Evolutionary conservation across 2,113 vertebrate species (phyloP).

Genomic region (Malurus elegans): DNA sequence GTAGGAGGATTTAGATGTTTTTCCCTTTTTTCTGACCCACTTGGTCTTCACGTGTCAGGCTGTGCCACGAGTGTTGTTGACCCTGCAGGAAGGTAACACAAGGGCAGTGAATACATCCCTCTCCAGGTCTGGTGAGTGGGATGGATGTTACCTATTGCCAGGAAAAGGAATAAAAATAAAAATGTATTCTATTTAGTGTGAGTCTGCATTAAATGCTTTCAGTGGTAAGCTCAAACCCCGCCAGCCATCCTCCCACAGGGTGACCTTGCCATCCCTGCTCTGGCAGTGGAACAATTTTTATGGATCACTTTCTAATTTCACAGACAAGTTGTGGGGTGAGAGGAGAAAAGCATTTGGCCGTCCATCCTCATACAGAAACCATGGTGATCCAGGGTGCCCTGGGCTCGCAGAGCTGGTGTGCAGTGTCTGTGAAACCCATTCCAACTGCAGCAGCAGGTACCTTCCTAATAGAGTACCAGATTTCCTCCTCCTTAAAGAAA

Average conservation of each 20-base stretch:
- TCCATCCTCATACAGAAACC: neutral
- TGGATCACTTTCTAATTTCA: neutral
- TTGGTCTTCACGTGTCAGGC: slow-evolving; percentile 6
- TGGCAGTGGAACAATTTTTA: neutral
- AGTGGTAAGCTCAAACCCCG: neutral
- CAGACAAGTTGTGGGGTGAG: neutral
- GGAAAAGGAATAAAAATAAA: neutral
- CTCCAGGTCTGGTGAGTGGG: neutral
- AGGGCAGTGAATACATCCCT: neutral
- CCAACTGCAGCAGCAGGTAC: neutral
- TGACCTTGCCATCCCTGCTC: neutral
- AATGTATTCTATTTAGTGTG: neutral
- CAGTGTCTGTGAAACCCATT: fast-evolving
- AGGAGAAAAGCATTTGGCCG: neutral
- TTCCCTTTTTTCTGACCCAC: slow-evolving; percentile 15
- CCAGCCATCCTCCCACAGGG: neutral
- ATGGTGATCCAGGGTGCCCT: neutral
- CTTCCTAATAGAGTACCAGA: neutral
- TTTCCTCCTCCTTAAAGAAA: neutral
- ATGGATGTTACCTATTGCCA: neutral
- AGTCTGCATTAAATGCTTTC: neutral
- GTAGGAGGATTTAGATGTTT: slow-evolving; percentile 29
- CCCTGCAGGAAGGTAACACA: neutral
- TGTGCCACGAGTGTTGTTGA: neutral
- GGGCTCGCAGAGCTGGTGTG: fast-evolving